Evolutionary conservation across 2,113 vertebrate genomes (phyloP).

Genomic region (Chaenocephalus aceratus): DNA sequence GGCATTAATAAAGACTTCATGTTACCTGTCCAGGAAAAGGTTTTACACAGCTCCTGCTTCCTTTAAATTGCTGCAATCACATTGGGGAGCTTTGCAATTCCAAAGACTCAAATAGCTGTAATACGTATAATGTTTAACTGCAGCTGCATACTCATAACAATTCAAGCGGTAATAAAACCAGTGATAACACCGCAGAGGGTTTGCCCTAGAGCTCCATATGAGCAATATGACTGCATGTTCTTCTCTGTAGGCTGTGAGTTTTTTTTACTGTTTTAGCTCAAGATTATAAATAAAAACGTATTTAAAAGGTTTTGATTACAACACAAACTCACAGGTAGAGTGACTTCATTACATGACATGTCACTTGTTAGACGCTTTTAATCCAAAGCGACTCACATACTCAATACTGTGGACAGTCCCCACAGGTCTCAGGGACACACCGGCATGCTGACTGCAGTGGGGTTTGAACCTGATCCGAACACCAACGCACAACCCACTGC

Average conservation of each 20-base stretch:
- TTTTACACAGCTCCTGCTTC: slow-evolving; percentile 2
- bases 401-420: no score
- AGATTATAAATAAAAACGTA: not conserved
- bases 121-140: not conserved
- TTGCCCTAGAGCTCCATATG: not conserved
- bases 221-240: not conserved
- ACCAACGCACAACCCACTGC: no score
- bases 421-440: no score
- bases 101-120: slow-evolving; percentile 11
- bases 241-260: not conserved
- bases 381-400: no score
- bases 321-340: no score
- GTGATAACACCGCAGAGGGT: not conserved
- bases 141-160: not conserved
- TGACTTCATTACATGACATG: no score
- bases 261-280: not conserved
- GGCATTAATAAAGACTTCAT: slow-evolving; percentile 34
- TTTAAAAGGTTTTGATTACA: no score
- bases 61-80: slow-evolving; percentile 9
- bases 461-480: no score
- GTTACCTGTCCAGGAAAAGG: not conserved
- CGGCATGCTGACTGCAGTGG: no score
- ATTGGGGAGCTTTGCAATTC: not conserved
- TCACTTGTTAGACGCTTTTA: no score
- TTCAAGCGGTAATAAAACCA: slow-evolving; percentile 8